These are phyloP conservation scores for Drosophila pseudoananassae DNA, from an alignment of 1,140 invertebrate species.

Conservation along the genomic window DNA sequence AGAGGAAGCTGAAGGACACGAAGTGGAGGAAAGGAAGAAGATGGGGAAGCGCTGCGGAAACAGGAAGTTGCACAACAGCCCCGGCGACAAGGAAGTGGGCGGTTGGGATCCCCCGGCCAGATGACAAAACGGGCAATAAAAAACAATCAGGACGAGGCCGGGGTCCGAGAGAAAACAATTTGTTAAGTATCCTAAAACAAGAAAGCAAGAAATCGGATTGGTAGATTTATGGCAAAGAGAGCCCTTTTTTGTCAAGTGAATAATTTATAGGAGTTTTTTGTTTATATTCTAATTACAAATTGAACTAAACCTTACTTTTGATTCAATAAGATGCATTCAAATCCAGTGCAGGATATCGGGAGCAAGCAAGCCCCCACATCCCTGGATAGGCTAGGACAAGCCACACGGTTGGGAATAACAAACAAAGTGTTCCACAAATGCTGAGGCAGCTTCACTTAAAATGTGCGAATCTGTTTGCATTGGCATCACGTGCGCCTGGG, in stretches of 20 bases:
- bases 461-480: constrained; percentile 5
- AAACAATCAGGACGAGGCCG: constrained; percentile 55
- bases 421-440: constrained; percentile 47
- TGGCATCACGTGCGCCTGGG: constrained; percentile 36
- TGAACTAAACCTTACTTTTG: too few relatives aligned
- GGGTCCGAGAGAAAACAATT: constrained; percentile 52
- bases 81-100: constrained; percentile 50
- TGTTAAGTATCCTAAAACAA: constrained; percentile 53
- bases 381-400: constrained; percentile 24
- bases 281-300: too few relatives aligned
- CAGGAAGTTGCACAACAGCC: constrained; percentile 60
- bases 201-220: not conserved
- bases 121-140: constrained; percentile 75
- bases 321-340: too few relatives aligned
- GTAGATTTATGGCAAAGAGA: constrained; percentile 20
- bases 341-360: too few relatives aligned
- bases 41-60: constrained; percentile 28
- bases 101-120: constrained; percentile 36
- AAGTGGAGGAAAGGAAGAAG: not conserved
- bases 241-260: constrained; percentile 34
- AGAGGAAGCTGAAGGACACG: not conserved
- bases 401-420: constrained; percentile 47
- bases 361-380: too few relatives aligned
- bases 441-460: constrained; percentile 3
- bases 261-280: too few relatives aligned